Conservation (phyloP, 2,888 invertebrate species). For the Buathra laborator region DNA sequence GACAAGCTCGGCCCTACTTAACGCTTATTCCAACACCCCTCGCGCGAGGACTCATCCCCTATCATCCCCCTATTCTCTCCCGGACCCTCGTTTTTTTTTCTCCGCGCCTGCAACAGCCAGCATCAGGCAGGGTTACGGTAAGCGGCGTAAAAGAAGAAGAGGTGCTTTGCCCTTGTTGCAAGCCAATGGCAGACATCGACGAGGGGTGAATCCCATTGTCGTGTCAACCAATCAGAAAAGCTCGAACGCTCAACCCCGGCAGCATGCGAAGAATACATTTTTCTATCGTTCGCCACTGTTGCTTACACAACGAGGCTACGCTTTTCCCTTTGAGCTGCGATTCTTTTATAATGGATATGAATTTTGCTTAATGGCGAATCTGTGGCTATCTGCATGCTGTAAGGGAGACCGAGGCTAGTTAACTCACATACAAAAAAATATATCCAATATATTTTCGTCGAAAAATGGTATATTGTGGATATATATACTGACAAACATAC, state of each 20-base stretch:
- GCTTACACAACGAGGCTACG: slow-evolving; percentile 19
- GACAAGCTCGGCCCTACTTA: slow-evolving; percentile 81
- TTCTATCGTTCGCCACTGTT: slow-evolving; percentile 25
- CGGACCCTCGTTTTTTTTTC: slow-evolving; percentile 72
- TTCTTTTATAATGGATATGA: slow-evolving; percentile 81
- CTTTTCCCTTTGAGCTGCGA: slow-evolving; percentile 62
- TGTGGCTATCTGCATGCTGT: not conserved
- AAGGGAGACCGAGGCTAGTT: not conserved
- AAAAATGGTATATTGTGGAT: no score
- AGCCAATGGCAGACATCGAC: slow-evolving; percentile 81
- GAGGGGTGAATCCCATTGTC: slow-evolving; percentile 83
- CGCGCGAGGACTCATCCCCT: slow-evolving; percentile 81
- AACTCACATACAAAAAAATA: no score
- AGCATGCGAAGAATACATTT: slow-evolving; percentile 34
- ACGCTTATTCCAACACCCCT: slow-evolving; percentile 83
- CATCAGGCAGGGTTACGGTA: slow-evolving; percentile 18
- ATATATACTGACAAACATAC: no score
- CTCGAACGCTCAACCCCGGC: slow-evolving; percentile 68
- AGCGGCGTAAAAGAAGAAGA: slow-evolving; percentile 38
- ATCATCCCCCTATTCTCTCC: slow-evolving; percentile 81
- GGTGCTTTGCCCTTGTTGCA: slow-evolving; percentile 66
- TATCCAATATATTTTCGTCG: no score
- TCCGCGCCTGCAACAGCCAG: not conserved
- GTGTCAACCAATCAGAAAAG: slow-evolving; percentile 79
- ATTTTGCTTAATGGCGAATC: slow-evolving; percentile 80